Conservation (phyloP, 37 sponge, comb jelly and placozoan species). For the Aphrocallistes beatrix region DNA sequence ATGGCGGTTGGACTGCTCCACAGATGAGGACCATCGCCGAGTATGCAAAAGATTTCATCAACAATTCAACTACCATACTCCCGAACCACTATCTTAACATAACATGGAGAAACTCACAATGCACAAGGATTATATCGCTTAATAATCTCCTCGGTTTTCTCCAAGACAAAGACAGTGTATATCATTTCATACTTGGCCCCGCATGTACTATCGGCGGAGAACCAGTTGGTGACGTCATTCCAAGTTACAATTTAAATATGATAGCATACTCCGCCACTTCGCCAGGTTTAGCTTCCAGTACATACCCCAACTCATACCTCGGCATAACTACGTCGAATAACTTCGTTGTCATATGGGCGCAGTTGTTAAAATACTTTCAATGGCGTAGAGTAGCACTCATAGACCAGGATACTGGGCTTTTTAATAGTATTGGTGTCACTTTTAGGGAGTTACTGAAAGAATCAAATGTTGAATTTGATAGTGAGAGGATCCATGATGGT, state of each 20-base stretch:
- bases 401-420: neutral
- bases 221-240: constrained; percentile 6
- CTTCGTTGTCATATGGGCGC: neutral
- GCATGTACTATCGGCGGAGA: neutral
- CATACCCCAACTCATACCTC: neutral
- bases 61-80: neutral
- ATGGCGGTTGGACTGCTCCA: neutral
- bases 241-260: neutral
- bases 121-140: neutral
- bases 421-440: neutral
- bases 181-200: neutral
- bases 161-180: neutral
- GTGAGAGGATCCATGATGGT: neutral
- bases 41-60: neutral
- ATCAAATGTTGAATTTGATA: constrained; percentile 1
- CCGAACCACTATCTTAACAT: neutral
- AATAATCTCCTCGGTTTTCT: neutral
- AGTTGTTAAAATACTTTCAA: neutral
- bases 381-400: constrained; percentile 1
- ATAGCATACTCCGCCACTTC: neutral
- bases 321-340: neutral
- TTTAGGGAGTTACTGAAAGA: neutral
- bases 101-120: neutral
- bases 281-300: neutral
- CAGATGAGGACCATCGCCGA: neutral